Evolutionary conservation across 1,140 invertebrate genomes (phyloP).

Genomic region (Trachymyrmex septentrionalis): DNA sequence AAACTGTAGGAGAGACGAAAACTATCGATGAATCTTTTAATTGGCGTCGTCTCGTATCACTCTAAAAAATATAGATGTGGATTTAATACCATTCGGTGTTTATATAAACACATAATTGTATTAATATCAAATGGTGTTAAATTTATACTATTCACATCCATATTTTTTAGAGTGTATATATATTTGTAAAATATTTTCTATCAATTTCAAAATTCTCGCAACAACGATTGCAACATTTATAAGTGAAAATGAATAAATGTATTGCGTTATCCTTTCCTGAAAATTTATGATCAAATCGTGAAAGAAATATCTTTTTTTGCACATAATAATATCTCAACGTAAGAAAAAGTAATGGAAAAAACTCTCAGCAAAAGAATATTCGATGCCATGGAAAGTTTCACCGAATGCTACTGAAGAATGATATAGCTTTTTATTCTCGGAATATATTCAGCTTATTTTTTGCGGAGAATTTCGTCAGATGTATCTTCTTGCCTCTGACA

Average conservation of each 20-base stretch:
- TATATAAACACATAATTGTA: no score
- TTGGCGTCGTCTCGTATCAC: constrained; percentile 1
- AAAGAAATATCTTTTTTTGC: neutral
- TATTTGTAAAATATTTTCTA: constrained; percentile 30
- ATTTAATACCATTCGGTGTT: no score
- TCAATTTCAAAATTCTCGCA: constrained; percentile 23
- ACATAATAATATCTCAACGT: constrained; percentile 13
- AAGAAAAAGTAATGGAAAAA: neutral
- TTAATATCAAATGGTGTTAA: no score
- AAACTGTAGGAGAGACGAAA: neutral
- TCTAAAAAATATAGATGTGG: no score
- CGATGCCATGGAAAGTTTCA: neutral
- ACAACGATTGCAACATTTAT: constrained; percentile 9
- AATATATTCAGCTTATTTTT: neutral
- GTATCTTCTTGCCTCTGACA: constrained; percentile 31
- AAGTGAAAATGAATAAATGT: neutral
- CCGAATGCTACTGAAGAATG: neutral
- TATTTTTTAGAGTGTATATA: neutral
- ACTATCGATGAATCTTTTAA: constrained; percentile 23
- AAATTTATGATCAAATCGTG: neutral
- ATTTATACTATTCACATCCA: no score
- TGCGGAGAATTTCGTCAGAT: neutral
- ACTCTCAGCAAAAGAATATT: neutral
- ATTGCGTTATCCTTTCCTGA: neutral
- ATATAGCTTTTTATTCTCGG: neutral